phyloP scores from a whole-genome alignment of 2,113 vertebrate species.

The Pelodiscus sinensis region DNA sequence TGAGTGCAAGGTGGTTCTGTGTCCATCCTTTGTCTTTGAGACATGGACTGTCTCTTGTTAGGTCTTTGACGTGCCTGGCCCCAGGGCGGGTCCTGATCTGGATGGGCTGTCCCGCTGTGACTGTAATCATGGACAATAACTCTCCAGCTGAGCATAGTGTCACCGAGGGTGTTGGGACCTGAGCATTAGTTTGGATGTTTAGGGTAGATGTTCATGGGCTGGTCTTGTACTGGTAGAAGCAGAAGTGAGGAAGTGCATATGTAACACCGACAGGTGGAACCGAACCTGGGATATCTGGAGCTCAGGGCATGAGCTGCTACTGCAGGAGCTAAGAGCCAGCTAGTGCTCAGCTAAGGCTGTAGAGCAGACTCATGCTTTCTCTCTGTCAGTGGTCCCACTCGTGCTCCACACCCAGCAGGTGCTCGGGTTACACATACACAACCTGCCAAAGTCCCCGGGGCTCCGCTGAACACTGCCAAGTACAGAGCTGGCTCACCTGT shows the following conservation, averaged over 20 bases:
- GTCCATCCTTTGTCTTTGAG: too few species aligned
- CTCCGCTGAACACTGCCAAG: not conserved
- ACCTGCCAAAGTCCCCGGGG: not conserved
- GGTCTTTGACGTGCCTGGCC: not conserved
- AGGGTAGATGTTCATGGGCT: not conserved
- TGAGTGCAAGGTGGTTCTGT: fast-evolving
- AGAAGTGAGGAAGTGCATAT: not conserved
- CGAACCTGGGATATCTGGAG: too few species aligned
- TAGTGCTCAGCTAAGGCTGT: too few species aligned
- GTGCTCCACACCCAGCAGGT: too few species aligned
- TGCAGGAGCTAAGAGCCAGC: too few species aligned
- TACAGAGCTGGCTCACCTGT: not conserved
- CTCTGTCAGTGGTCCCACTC: too few species aligned
- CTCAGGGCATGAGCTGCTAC: too few species aligned
- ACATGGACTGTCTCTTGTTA: not conserved
- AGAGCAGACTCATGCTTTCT: too few species aligned
- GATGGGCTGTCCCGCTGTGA: not conserved
- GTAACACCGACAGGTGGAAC: too few species aligned
- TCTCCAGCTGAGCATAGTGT: not conserved
- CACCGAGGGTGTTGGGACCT: not conserved
- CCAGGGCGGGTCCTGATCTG: not conserved
- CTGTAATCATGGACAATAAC: not conserved
- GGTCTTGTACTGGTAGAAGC: not conserved
- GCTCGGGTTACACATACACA: too few species aligned
- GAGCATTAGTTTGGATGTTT: not conserved